Percentiles rank a stretch among this genome's conserved stretches.
Evolutionary conservation across 1,140 invertebrate species (phyloP).

Genomic region (Caenorhabditis elegans): WBcel235 BX284605.5:9444501-9445000

Average conservation of each 20-base stretch:
- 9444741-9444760: slow-evolving; percentile 3
- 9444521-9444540: too few species aligned
- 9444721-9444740: neutral
- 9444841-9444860: neutral
- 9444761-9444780: neutral
- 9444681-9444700: slow-evolving; percentile 6
- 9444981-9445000: slow-evolving; percentile 25
- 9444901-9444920: slow-evolving; percentile 25
- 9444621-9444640: too few species aligned
- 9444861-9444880: slow-evolving; percentile 29
- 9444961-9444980: neutral
- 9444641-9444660: too few species aligned
- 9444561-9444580: too few species aligned
- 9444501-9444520: too few species aligned
- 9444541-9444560: too few species aligned
- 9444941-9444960: neutral
- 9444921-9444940: neutral
- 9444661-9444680: neutral
- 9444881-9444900: neutral
- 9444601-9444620: too few species aligned
- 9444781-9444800: neutral
- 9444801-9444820: slow-evolving; percentile 3
- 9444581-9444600: too few species aligned
- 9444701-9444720: neutral
- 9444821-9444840: slow-evolving; percentile 7